These are phyloP conservation scores for Paratilapia polleni DNA, from an alignment of 2,113 vertebrate species.

Conservation along the genomic window DNA sequence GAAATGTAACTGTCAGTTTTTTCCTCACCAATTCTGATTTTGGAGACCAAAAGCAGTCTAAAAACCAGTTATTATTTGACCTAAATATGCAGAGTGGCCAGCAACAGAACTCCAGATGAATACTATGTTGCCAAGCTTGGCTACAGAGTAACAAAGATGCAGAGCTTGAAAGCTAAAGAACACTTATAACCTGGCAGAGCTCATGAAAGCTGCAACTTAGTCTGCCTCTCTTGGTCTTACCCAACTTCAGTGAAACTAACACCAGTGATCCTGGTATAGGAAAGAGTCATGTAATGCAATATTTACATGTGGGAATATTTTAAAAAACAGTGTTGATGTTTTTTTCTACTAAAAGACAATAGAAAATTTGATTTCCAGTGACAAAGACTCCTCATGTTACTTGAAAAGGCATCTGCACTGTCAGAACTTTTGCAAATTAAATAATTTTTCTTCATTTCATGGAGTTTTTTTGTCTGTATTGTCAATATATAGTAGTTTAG, in stretches of 20 bases:
- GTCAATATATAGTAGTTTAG: not conserved
- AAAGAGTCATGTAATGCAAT: fast-evolving
- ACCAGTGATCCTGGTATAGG: not conserved
- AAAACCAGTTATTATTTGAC: not conserved
- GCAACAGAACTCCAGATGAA: not conserved
- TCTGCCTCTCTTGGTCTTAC: not conserved
- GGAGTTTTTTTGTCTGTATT: not conserved
- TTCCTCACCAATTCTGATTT: not conserved
- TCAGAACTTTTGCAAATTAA: not conserved
- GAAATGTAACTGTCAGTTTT: too few relatives aligned
- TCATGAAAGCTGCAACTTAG: not conserved
- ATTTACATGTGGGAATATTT: not conserved
- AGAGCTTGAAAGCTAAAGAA: not conserved
- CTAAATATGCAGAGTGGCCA: not conserved
- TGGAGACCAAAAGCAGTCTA: not conserved
- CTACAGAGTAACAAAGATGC: not conserved
- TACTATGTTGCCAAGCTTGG: not conserved
- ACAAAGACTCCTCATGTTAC: not conserved
- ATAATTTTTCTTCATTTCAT: too few relatives aligned
- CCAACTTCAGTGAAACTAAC: not conserved
- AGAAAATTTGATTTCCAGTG: not conserved
- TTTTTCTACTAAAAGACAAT: too few relatives aligned
- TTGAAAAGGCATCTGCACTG: not conserved
- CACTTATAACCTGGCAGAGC: not conserved
- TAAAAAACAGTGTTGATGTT: too few relatives aligned